Conservation (phyloP, 2,797 vertebrate genomes). For the Pelodytes ibericus region DNA sequence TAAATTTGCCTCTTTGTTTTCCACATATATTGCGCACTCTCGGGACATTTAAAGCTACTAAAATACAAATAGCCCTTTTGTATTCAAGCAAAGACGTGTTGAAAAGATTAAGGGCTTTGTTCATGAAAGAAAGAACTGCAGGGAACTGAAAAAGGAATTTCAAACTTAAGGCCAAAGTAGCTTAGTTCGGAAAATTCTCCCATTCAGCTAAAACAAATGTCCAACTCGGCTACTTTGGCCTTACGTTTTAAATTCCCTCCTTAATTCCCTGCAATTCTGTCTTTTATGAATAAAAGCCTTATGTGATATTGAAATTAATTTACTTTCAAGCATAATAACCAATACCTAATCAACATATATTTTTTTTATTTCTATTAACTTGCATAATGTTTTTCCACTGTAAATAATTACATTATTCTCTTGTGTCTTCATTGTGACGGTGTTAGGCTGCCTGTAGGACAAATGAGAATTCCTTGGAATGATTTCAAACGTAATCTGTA, state of each 20-base stretch:
- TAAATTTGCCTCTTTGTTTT: constrained; percentile 30
- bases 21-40: constrained; percentile 35
- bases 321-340: constrained; percentile 27
- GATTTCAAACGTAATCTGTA: not conserved
- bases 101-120: constrained; percentile 43
- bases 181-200: no score
- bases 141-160: no score
- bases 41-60: constrained; percentile 41
- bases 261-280: no score
- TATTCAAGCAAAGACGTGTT: constrained; percentile 31
- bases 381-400: constrained; percentile 28
- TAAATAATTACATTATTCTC: constrained; percentile 10
- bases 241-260: no score
- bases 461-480: not conserved
- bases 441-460: not conserved
- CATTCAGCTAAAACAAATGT: no score
- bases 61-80: constrained; percentile 40
- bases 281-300: no score
- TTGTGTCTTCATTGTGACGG: not conserved
- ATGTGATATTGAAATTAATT: constrained; percentile 19
- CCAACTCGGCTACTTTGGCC: no score
- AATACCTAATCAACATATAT: constrained; percentile 21
- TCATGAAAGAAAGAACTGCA: no score
- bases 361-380: constrained; percentile 34
- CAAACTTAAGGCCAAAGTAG: no score